Evolutionary conservation across 1,140 invertebrate species (phyloP).

Genomic region (Chrysomallon squamiferum): DNA sequence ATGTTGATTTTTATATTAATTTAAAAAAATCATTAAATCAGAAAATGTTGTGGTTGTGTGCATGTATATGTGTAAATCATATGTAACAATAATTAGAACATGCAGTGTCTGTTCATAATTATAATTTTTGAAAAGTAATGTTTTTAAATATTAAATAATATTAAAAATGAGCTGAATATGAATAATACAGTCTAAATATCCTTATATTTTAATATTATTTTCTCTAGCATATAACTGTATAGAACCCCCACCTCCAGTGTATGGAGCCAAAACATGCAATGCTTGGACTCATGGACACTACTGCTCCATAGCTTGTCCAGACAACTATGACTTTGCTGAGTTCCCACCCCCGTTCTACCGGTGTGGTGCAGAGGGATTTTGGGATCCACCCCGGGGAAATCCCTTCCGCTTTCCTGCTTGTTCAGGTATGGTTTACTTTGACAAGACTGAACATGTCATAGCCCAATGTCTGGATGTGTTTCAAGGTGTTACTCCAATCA

Average conservation of each 20-base stretch:
- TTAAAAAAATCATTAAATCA: no score
- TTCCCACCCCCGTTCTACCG: constrained; percentile 33
- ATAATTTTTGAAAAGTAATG: no score
- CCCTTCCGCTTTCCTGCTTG: constrained; percentile 37
- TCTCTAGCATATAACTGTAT: constrained; percentile 33
- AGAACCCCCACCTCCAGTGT: constrained; percentile 26
- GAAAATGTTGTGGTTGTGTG: no score
- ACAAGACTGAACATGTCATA: not conserved
- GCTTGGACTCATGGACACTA: constrained; percentile 26
- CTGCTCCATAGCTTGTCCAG: constrained; percentile 30
- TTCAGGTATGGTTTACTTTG: constrained; percentile 29
- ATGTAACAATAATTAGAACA: no score
- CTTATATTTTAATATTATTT: constrained; percentile 1
- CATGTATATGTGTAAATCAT: no score
- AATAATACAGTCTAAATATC: no score
- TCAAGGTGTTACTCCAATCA: not conserved
- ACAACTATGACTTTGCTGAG: constrained; percentile 26
- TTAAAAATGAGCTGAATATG: no score
- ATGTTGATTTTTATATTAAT: no score
- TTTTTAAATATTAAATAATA: no score
- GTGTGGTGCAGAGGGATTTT: constrained; percentile 42
- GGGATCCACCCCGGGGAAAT: constrained; percentile 38
- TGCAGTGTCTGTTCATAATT: no score
- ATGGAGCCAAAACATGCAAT: constrained; percentile 24
- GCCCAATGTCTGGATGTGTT: no score